These are phyloP conservation scores for Sesia apiformis DNA, from an alignment of 2,888 invertebrate genomes.

Conservation along the genomic window DNA sequence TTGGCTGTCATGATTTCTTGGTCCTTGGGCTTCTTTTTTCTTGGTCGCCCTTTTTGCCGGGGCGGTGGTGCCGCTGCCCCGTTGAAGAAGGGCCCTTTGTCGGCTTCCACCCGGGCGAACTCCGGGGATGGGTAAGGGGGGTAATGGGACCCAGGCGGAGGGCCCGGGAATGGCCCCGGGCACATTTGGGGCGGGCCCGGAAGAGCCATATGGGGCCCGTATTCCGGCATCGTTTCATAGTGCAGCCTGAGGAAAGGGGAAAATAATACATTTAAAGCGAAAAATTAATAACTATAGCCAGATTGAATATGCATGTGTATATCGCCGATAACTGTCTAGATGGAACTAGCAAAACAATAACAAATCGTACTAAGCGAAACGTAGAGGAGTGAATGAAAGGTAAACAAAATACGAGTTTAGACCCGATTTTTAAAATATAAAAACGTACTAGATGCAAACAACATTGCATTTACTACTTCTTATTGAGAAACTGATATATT, in stretches of 20 bases:
- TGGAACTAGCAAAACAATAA: too few relatives aligned
- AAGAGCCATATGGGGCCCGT: conserved; percentile 69
- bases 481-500: too few relatives aligned
- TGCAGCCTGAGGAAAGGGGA: conserved; percentile 45
- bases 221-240: conserved; percentile 73
- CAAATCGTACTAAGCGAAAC: too few relatives aligned
- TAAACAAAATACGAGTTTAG: too few relatives aligned
- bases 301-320: too few relatives aligned
- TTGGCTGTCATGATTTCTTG: conserved; percentile 89
- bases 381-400: too few relatives aligned
- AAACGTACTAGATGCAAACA: too few relatives aligned
- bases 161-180: conserved; percentile 71
- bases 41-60: conserved; percentile 92
- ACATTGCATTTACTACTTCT: too few relatives aligned
- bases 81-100: conserved; percentile 74
- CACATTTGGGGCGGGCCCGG: conserved; percentile 75
- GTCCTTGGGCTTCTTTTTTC: conserved; percentile 94
- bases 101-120: conserved; percentile 66
- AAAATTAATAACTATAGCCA: background rate
- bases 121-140: conserved; percentile 75
- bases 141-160: conserved; percentile 59
- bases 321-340: too few relatives aligned
- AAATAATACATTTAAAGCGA: background rate
- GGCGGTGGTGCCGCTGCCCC: conserved; percentile 77
- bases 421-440: too few relatives aligned